A percentile compares a stretch with the other conserved stretches of the same genome.
phyloP scores from a whole-genome alignment of 2,113 vertebrate species.

The Periophthalmus modestus region DNA sequence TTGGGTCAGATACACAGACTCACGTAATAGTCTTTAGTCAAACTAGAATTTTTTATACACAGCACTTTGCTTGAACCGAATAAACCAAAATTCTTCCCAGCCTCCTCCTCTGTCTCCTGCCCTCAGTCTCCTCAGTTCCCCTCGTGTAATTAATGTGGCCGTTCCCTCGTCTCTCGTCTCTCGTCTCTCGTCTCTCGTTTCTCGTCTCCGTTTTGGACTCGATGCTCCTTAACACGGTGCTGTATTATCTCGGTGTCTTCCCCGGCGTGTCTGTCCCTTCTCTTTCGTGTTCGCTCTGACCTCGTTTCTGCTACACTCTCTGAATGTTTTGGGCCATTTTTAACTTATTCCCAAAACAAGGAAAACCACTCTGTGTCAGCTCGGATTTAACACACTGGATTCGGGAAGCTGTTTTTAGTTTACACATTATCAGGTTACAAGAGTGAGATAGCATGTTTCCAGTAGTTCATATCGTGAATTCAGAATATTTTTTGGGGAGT shows the following conservation, averaged over 20 bases:
- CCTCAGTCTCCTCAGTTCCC: not conserved
- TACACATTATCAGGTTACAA: not conserved
- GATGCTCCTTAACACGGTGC: constrained; percentile 59
- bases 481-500: no score
- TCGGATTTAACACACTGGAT: not conserved
- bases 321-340: constrained; percentile 45
- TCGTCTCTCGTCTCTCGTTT: constrained; percentile 71
- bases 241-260: constrained; percentile 48
- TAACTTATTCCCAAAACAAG: constrained; percentile 12
- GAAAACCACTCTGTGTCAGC: not conserved
- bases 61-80: no score
- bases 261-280: constrained; percentile 52
- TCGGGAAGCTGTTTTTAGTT: not conserved
- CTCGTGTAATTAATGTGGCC: constrained; percentile 74
- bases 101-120: no score
- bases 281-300: constrained; percentile 47
- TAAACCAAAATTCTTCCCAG: no score
- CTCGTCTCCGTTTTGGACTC: constrained; percentile 65
- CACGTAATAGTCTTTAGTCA: no score
- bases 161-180: constrained; percentile 62
- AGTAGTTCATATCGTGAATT: no score
- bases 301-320: constrained; percentile 57
- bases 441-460: not conserved
- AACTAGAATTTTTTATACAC: no score
- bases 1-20: no score